Base-by-base conservation (phyloP, 2,888 invertebrate genomes). In the Eupithecia exiguata region DNA sequence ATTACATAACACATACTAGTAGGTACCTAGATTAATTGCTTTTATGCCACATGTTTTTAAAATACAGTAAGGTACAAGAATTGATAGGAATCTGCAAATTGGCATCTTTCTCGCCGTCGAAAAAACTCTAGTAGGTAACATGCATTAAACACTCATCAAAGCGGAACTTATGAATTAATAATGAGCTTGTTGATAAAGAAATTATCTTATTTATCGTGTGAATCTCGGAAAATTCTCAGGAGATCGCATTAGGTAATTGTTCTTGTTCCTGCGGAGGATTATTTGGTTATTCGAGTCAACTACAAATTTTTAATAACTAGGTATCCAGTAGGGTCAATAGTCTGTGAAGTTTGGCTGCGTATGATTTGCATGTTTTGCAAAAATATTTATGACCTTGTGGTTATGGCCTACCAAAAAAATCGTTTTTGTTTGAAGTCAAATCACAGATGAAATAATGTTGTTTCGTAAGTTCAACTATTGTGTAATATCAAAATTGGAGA, bases 111-210 rank as follows among this genome's bases (percentile, higher is more conserved):
- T 62, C 35, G 18, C 18, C 35, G 35, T 18, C 21, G 62, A 25
- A 61, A 61, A 61, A 61, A 61, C 61, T 61, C 0, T 5, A 35
- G 18, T n/a, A n/a, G n/a, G n/a, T 35, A 62, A 62, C 62, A 62
- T 35, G 35, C 16, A 62, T 62, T 18, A 62, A 9, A 35, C 4
- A 10, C 16, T 35, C 66, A 75, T 69, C 63, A 66, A 68, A 63
- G 72, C 75, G 58, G 69, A 21, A 14, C 61, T 66, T 49, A 74
- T 74, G 70, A 78, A 78, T 70, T 67, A 68, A 68, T 71, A 5
- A 74, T 61, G 30, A 38, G 43, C 46, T 63, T 68, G 30, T 68
- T 68, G 43, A 46, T 49, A 53, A 53, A 49, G 18, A 63, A 63
- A 49, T 63, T 36, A 70, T 46, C 46, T 43, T 14, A 16, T 70